Conservation (phyloP, 2,888 invertebrate species). For the Parasteatoda lunata region DNA sequence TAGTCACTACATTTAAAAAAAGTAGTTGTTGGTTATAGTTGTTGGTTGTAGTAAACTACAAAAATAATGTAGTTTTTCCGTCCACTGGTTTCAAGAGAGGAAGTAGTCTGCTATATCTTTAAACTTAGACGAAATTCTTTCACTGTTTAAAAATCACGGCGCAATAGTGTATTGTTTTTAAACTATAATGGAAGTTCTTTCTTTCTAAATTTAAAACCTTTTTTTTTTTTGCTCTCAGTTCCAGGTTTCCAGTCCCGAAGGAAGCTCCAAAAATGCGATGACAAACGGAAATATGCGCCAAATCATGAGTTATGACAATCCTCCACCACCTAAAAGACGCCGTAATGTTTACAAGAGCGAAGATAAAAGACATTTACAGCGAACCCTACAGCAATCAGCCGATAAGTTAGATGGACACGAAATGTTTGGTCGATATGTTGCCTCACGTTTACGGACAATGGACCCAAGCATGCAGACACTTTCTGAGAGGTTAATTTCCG, state of each 20-base stretch:
- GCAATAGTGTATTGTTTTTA: too few species aligned
- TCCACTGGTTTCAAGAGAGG: too few species aligned
- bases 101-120: too few species aligned
- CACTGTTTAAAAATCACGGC: too few species aligned
- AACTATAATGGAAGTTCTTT: too few species aligned
- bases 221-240: slow-evolving; percentile 15
- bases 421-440: slow-evolving; percentile 43
- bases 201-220: too few species aligned
- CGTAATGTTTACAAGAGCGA: neutral
- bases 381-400: neutral
- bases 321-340: slow-evolving; percentile 4
- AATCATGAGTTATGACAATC: neutral
- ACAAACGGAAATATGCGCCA: neutral
- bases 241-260: slow-evolving; percentile 40
- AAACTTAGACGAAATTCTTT: too few species aligned
- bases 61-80: too few species aligned
- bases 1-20: too few species aligned
- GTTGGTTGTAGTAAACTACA: too few species aligned
- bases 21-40: too few species aligned
- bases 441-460: slow-evolving; percentile 43
- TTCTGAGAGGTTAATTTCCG: slow-evolving; percentile 43
- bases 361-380: neutral
- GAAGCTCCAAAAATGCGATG: slow-evolving; percentile 4
- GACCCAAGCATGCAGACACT: slow-evolving; percentile 35
- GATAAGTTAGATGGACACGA: slow-evolving; percentile 10